Conservation (phyloP, 2,113 vertebrate species). For the Rousettus leschenaultii region DNA sequence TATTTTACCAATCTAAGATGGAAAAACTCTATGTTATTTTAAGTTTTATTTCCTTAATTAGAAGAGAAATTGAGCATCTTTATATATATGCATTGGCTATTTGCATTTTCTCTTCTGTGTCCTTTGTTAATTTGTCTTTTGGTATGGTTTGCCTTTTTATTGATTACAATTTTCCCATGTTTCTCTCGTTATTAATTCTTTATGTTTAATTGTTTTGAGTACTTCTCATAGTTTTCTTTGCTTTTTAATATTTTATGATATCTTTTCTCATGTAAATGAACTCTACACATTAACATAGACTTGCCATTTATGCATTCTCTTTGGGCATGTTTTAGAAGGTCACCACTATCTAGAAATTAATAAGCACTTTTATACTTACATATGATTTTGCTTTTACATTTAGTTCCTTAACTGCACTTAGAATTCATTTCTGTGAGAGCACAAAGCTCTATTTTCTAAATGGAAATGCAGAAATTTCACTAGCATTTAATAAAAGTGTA, state of each 20-base stretch:
- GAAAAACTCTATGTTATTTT: background rate
- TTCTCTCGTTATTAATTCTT: background rate
- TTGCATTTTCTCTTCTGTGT: background rate
- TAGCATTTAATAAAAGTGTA: background rate
- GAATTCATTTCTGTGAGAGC: background rate
- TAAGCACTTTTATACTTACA: background rate
- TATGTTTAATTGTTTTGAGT: background rate
- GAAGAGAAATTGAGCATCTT: background rate
- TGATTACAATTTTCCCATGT: background rate
- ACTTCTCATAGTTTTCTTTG: background rate
- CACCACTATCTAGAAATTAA: background rate
- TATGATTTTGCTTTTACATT: background rate
- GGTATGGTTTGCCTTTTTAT: background rate
- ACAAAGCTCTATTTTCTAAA: background rate
- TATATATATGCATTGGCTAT: background rate
- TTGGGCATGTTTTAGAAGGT: background rate
- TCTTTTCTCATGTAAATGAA: background rate
- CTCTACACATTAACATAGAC: background rate
- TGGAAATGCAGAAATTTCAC: background rate
- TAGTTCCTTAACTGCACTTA: background rate
- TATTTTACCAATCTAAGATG: background rate
- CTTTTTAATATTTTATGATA: background rate
- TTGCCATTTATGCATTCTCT: background rate
- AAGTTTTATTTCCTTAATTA: background rate
- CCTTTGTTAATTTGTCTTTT: background rate